phyloP scores from a whole-genome alignment of 1,140 invertebrate genomes.

The Alviniconcha marisindica region DNA sequence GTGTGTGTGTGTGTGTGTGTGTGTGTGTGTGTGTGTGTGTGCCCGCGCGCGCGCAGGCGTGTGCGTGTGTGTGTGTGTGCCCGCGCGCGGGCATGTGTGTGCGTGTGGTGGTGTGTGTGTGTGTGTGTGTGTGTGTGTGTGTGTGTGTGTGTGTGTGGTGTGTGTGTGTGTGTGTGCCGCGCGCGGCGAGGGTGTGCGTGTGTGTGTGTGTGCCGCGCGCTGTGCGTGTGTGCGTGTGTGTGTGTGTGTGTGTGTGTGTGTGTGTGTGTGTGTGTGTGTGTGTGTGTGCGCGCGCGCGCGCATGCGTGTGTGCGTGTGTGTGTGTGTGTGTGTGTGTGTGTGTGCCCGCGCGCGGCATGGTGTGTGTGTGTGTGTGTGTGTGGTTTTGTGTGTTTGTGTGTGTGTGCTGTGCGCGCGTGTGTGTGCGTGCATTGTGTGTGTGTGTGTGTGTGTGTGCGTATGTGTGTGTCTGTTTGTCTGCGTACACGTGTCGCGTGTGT shows the following conservation, averaged over 20 bases:
- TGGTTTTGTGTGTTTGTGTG: background rate
- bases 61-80: background rate
- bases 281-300: conserved; percentile 15
- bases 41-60: background rate
- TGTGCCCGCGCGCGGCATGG: background rate
- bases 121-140: conserved; percentile 25
- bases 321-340: conserved; percentile 11
- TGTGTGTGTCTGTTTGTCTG: background rate
- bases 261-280: conserved; percentile 25
- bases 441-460: background rate
- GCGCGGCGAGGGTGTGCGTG: too few species aligned
- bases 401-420: background rate
- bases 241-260: conserved; percentile 3
- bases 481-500: background rate
- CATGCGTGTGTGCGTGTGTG: background rate
- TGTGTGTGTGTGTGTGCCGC: background rate
- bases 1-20: conserved; percentile 2
- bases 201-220: background rate
- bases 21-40: conserved; percentile 12
- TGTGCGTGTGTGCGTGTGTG: conserved; percentile 11
- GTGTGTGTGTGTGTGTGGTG: too few species aligned
- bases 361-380: background rate
- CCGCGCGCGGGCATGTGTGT: background rate
- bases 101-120: conserved; percentile 1
- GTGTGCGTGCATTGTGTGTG: background rate